phyloP scores from a whole-genome alignment of 2,797 vertebrate genomes.

The Alosa sapidissima region DNA sequence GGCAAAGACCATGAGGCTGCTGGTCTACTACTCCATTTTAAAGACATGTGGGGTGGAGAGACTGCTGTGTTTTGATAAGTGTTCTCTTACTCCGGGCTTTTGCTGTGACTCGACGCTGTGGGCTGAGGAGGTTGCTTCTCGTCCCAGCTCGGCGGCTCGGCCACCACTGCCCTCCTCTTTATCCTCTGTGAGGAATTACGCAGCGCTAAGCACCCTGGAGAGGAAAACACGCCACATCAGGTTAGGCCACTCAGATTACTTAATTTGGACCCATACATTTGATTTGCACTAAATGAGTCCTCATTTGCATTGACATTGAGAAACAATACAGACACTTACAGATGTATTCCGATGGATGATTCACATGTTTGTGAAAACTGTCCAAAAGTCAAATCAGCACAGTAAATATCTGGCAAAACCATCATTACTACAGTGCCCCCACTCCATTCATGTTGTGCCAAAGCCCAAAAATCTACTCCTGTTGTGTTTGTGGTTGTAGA shows the following conservation, averaged over 20 bases:
- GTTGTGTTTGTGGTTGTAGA: neutral
- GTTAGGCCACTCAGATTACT: no score
- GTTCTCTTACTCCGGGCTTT: conserved; percentile 72
- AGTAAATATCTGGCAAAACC: no score
- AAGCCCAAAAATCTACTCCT: neutral
- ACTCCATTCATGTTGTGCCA: neutral
- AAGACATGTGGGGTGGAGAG: neutral
- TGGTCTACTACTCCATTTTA: neutral
- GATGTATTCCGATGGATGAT: no score
- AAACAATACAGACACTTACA: no score
- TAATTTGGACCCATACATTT: no score
- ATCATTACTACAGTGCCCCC: neutral
- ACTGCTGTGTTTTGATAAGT: neutral
- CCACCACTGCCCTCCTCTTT: conserved; percentile 69
- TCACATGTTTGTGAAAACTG: no score
- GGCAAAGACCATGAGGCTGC: neutral
- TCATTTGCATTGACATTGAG: no score
- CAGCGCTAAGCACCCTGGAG: conserved; percentile 56
- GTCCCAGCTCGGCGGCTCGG: conserved; percentile 67
- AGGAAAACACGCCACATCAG: neutral
- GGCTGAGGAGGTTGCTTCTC: conserved; percentile 55
- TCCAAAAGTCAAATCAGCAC: no score
- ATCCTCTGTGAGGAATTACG: conserved; percentile 57
- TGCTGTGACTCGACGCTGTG: conserved; percentile 67
- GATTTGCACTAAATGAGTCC: no score